A percentile compares a stretch with the other conserved stretches of the same genome.
These are phyloP conservation scores for Centropristis striata DNA, from an alignment of 2,113 vertebrate species.

Conservation along the genomic window DNA sequence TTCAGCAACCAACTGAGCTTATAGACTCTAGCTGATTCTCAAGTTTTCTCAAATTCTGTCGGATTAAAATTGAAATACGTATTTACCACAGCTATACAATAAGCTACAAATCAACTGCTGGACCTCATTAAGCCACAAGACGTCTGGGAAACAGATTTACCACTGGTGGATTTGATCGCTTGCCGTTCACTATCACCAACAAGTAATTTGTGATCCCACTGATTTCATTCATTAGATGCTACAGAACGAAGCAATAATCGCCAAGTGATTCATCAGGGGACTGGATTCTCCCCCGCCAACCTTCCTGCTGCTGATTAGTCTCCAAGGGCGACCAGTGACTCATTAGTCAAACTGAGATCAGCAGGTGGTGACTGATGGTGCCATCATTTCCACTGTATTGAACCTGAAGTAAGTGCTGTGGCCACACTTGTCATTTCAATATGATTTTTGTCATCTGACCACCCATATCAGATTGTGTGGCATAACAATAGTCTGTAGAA, in stretches of 20 bases:
- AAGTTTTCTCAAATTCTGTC: conserved; percentile 10
- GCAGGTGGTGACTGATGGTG: conserved; percentile 48
- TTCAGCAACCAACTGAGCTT: conserved; percentile 8
- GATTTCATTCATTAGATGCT: conserved; percentile 57
- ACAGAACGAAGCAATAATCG: conserved; percentile 49
- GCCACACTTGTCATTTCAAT: conserved; percentile 18
- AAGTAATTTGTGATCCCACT: conserved; percentile 51
- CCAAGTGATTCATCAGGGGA: conserved; percentile 62
- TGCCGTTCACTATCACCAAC: conserved; percentile 45
- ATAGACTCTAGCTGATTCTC: background rate
- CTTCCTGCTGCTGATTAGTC: conserved; percentile 69
- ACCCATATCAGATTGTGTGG: background rate
- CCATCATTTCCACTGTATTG: conserved; percentile 11
- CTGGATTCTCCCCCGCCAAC: conserved; percentile 58
- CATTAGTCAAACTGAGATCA: conserved; percentile 66
- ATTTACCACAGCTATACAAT: conserved; percentile 16
- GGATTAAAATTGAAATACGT: conserved; percentile 11
- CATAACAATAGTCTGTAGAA: no score
- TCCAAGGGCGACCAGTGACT: conserved; percentile 63
- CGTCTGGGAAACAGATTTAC: conserved; percentile 36
- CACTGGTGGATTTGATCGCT: conserved; percentile 10
- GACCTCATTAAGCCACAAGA: conserved; percentile 20
- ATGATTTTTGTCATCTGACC: conserved; percentile 1
- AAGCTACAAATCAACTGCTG: conserved; percentile 14
- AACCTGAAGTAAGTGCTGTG: conserved; percentile 1